A percentile compares a stretch with the other conserved stretches of the same genome.
Evolutionary conservation across 2,888 invertebrate species (phyloP).

Genomic region (Branchellion lobata): DNA sequence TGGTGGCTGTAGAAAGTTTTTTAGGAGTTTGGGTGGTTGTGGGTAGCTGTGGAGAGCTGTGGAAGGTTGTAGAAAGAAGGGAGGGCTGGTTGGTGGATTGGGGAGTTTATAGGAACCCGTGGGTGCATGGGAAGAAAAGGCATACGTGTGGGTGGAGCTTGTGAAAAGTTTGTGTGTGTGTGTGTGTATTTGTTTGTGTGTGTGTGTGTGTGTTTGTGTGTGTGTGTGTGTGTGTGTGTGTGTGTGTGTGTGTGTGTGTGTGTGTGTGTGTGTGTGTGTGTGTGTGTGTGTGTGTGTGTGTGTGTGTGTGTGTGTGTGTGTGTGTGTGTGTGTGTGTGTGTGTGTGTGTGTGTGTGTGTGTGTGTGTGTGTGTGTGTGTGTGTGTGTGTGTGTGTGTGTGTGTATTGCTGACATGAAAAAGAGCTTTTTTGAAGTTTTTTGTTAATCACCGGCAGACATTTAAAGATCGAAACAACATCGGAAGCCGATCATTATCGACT

Average conservation of each 20-base stretch:
- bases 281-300: slow-evolving; percentile 25
- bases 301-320: slow-evolving; percentile 43
- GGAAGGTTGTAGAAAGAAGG: background rate
- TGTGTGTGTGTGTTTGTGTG: slow-evolving; percentile 20
- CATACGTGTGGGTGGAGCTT: too few species aligned
- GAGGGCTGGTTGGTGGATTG: background rate
- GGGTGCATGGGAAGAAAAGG: too few species aligned
- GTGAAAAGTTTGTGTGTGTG: slow-evolving; percentile 5
- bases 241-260: slow-evolving; percentile 30
- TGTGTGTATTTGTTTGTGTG: slow-evolving; percentile 1
- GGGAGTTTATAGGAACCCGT: too few species aligned
- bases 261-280: slow-evolving; percentile 26
- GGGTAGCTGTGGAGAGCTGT: background rate
- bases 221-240: slow-evolving; percentile 28
- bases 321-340: slow-evolving; percentile 47
- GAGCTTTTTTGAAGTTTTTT: too few species aligned
- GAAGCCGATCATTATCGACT: too few species aligned
- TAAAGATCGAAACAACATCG: too few species aligned
- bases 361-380: slow-evolving; percentile 24
- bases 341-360: slow-evolving; percentile 47
- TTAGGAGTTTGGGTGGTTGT: background rate
- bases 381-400: slow-evolving; percentile 36
- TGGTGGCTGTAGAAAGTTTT: background rate
- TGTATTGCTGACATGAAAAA: background rate
- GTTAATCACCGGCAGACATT: too few species aligned